A percentile compares a stretch with the other conserved stretches of the same genome.
These are phyloP conservation scores for Bombus cullumanus DNA, from an alignment of 1,140 invertebrate genomes.

Conservation along the genomic window DNA sequence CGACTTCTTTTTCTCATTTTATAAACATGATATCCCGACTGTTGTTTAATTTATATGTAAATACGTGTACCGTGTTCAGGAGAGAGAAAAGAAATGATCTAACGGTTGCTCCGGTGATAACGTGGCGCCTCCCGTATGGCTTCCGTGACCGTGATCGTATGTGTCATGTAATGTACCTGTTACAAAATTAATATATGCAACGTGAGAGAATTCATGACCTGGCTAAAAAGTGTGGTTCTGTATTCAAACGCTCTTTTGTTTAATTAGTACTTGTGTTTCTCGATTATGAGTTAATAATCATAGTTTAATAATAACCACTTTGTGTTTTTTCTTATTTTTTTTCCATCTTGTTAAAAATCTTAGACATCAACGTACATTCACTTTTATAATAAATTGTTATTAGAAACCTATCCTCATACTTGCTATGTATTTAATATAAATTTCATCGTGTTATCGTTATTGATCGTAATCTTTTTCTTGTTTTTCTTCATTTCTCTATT, in stretches of 20 bases:
- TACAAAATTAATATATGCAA: slow-evolving; percentile 74
- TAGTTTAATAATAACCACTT: slow-evolving; percentile 76
- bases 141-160: slow-evolving; percentile 59
- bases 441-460: slow-evolving; percentile 71
- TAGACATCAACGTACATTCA: slow-evolving; percentile 82
- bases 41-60: neutral
- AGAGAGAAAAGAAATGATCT: neutral
- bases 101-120: neutral
- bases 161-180: slow-evolving; percentile 66
- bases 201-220: slow-evolving; percentile 73
- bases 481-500: slow-evolving; percentile 66
- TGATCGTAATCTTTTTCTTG: slow-evolving; percentile 56
- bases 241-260: slow-evolving; percentile 65
- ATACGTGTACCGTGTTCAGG: neutral
- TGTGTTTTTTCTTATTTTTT: slow-evolving; percentile 48
- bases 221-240: slow-evolving; percentile 69
- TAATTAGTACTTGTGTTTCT: slow-evolving; percentile 71
- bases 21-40: neutral
- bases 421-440: slow-evolving; percentile 79
- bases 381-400: slow-evolving; percentile 80
- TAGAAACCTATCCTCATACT: slow-evolving; percentile 79
- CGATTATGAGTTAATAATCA: slow-evolving; percentile 74
- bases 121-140: slow-evolving; percentile 39
- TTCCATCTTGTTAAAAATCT: slow-evolving; percentile 78
- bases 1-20: neutral